Percentiles rank a stretch among this genome's conserved stretches.
Evolutionary conservation across 2,888 invertebrate species (phyloP).

Genomic region (Desoria tigrina): DNA sequence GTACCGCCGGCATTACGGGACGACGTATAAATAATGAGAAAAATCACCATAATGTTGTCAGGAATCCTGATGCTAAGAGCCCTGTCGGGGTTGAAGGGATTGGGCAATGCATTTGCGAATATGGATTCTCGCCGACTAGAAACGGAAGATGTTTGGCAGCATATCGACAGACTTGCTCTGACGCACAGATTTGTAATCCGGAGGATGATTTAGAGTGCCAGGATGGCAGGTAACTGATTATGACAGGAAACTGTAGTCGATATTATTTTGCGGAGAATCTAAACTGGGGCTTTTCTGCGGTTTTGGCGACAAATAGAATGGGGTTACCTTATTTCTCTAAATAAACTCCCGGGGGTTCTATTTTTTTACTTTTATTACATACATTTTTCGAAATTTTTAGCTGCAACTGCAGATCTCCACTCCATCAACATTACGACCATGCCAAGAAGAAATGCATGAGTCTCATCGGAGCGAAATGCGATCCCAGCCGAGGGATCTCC

Average conservation of each 20-base stretch:
- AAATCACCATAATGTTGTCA: background rate
- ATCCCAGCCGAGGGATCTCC: constrained; percentile 21
- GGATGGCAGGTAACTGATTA: constrained; percentile 46
- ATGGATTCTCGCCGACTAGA: constrained; percentile 37
- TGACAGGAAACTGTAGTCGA: background rate
- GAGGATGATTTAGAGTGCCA: constrained; percentile 37
- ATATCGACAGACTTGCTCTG: constrained; percentile 35
- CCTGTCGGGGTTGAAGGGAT: background rate
- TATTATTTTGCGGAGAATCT: no score
- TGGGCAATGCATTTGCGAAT: constrained; percentile 44
- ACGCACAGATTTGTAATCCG: constrained; percentile 30
- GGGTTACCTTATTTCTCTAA: no score
- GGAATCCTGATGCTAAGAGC: background rate
- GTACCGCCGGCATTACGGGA: background rate
- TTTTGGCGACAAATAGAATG: no score
- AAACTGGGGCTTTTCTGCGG: no score
- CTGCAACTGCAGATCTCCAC: constrained; percentile 40
- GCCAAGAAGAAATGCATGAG: constrained; percentile 33
- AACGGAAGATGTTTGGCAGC: constrained; percentile 39
- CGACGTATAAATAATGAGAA: background rate
- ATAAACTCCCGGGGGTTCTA: no score
- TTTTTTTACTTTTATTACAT: no score
- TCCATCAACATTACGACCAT: constrained; percentile 37
- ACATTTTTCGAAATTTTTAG: constrained; percentile 16
- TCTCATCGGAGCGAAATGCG: constrained; percentile 37